Conservation (phyloP, 2,888 invertebrate species). For the Galeruca laticollis region DNA sequence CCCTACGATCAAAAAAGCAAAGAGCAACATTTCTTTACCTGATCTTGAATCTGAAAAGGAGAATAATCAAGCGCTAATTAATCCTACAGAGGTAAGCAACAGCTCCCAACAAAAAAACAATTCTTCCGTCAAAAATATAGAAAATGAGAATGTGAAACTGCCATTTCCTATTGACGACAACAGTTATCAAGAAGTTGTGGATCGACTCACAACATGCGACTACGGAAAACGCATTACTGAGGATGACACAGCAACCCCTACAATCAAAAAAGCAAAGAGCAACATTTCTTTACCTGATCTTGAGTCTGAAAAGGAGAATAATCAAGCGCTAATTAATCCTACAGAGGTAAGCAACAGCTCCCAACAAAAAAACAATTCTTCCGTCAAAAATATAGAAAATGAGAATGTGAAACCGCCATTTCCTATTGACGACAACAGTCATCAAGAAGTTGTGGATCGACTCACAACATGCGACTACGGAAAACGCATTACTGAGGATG, state of each 20-base stretch:
- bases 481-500: constrained; percentile 18
- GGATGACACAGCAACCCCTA: constrained; percentile 15
- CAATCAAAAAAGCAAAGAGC: not conserved
- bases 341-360: constrained; percentile 2
- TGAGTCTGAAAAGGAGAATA: constrained; percentile 2
- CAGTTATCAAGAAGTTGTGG: constrained; percentile 19
- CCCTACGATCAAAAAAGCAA: no score
- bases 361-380: constrained; percentile 1
- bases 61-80: constrained; percentile 4
- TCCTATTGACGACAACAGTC: constrained; percentile 21
- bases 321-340: constrained; percentile 4
- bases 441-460: constrained; percentile 21
- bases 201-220: constrained; percentile 14
- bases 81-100: constrained; percentile 4
- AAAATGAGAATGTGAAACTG: constrained; percentile 4
- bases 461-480: constrained; percentile 14
- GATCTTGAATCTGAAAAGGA: constrained; percentile 4
- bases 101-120: not conserved
- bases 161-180: constrained; percentile 14
- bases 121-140: no score
- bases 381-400: constrained; percentile 18
- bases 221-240: constrained; percentile 22
- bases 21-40: constrained; percentile 4
- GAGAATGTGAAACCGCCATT: constrained; percentile 19
- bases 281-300: constrained; percentile 4